Evolutionary conservation across 2,888 invertebrate species (phyloP).

Genomic region (Pinctada fucata): DNA sequence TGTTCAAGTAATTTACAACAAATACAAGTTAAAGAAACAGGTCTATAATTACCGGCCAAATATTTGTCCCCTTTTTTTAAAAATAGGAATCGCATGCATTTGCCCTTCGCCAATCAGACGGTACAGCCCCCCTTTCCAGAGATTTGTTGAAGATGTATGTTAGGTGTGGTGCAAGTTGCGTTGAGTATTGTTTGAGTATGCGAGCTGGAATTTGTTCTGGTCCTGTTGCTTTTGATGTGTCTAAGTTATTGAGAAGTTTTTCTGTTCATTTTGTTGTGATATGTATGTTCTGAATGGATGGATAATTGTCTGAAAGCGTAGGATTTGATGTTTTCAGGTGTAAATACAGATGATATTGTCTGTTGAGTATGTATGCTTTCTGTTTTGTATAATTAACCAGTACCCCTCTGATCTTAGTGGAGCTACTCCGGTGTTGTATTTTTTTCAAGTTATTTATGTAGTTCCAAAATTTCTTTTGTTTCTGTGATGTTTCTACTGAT

Average conservation of each 20-base stretch:
- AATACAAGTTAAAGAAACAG: slow-evolving; percentile 19
- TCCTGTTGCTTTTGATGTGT: slow-evolving; percentile 18
- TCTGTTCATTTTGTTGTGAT: not conserved
- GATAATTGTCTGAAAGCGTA: not conserved
- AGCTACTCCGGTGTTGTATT: not conserved
- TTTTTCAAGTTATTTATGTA: slow-evolving; percentile 13
- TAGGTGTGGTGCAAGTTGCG: slow-evolving; percentile 10
- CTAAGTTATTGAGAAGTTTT: slow-evolving; percentile 10
- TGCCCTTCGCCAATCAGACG: not conserved
- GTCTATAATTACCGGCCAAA: slow-evolving; percentile 23
- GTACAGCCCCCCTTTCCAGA: slow-evolving; percentile 4
- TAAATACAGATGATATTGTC: slow-evolving; percentile 25
- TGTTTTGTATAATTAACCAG: slow-evolving; percentile 15
- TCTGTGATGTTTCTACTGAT: slow-evolving; percentile 9
- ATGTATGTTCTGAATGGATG: slow-evolving; percentile 4
- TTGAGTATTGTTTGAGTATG: slow-evolving; percentile 11
- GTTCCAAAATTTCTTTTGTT: slow-evolving; percentile 19
- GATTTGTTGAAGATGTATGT: slow-evolving; percentile 5
- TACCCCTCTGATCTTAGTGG: not conserved
- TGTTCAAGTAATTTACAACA: slow-evolving; percentile 37
- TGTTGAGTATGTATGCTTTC: slow-evolving; percentile 18
- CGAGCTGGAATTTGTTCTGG: slow-evolving; percentile 16
- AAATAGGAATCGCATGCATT: slow-evolving; percentile 15
- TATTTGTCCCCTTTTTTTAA: slow-evolving; percentile 32
- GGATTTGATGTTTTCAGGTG: not conserved